Percentiles rank a stretch among this genome's conserved stretches.
These are phyloP conservation scores for Montipora efflorescens DNA, from an alignment of 64 coral and sea anemone genomes.

Conservation along the genomic window DNA sequence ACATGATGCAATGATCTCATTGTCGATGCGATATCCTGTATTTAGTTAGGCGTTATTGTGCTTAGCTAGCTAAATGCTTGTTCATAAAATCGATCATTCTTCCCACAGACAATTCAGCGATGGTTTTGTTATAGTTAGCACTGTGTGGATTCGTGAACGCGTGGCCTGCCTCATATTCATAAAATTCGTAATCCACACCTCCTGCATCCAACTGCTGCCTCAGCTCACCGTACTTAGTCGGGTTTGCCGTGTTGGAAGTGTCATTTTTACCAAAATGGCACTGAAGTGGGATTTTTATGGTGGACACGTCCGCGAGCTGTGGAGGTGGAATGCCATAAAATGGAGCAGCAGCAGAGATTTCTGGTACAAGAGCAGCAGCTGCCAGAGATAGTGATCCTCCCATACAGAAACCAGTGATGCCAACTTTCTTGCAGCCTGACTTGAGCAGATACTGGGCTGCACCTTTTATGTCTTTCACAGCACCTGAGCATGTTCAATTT, in stretches of 20 bases:
- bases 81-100: conserved; percentile 91
- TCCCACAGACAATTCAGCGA: conserved; percentile 40
- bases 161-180: conserved; percentile 73
- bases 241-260: conserved; percentile 32
- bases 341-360: conserved; percentile 77
- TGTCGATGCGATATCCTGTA: background rate
- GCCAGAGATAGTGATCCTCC: conserved; percentile 68
- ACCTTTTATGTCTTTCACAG: conserved; percentile 62
- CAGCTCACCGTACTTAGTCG: conserved; percentile 54
- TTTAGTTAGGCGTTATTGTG: background rate
- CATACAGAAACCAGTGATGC: conserved; percentile 88
- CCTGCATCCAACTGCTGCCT: conserved; percentile 65
- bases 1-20: background rate
- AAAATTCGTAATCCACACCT: conserved; percentile 70
- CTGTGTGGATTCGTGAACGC: conserved; percentile 76
- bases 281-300: conserved; percentile 76
- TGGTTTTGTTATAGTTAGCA: conserved; percentile 62
- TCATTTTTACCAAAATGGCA: conserved; percentile 82
- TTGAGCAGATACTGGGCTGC: conserved; percentile 66
- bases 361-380: conserved; percentile 57
- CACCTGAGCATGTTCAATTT: background rate
- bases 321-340: conserved; percentile 79
- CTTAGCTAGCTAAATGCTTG: conserved; percentile 43
- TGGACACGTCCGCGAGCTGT: conserved; percentile 48
- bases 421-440: conserved; percentile 76